Percentiles rank a stretch among this genome's conserved stretches.
Evolutionary conservation across 2,797 vertebrate species (phyloP).

Genomic region (Glyptemys insculpta): DNA sequence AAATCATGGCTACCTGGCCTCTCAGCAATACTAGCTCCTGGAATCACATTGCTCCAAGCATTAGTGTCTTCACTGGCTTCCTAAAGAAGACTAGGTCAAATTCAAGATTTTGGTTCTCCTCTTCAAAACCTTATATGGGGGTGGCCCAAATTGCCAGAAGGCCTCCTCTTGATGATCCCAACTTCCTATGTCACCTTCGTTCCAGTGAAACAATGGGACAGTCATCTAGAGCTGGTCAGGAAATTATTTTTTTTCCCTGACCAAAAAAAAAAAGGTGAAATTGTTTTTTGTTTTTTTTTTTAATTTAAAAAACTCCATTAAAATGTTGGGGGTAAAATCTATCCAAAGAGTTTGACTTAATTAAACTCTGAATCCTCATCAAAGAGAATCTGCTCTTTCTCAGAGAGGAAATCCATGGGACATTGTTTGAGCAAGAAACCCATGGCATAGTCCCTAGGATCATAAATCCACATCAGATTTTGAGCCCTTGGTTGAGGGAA

Average conservation of each 20-base stretch:
- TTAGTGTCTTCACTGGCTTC: rapidly evolving
- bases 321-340: neutral
- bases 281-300: neutral
- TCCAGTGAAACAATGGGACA: neutral
- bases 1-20: neutral
- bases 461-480: neutral
- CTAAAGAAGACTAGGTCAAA: neutral
- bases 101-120: neutral
- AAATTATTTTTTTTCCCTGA: neutral
- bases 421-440: neutral
- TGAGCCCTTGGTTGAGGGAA: neutral
- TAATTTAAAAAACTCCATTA: neutral
- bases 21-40: neutral
- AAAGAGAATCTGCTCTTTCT: neutral
- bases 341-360: neutral
- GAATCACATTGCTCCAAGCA: neutral
- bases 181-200: neutral
- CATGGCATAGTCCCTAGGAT: neutral
- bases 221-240: neutral
- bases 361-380: neutral
- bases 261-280: neutral
- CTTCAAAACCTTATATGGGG: neutral
- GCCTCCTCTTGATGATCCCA: neutral
- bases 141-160: neutral
- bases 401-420: rapidly evolving